Evolutionary conservation across 2,888 invertebrate genomes (phyloP), one percentile per base, ranked within the genome.

Genomic region (Drosophila bunnanda): DNA sequence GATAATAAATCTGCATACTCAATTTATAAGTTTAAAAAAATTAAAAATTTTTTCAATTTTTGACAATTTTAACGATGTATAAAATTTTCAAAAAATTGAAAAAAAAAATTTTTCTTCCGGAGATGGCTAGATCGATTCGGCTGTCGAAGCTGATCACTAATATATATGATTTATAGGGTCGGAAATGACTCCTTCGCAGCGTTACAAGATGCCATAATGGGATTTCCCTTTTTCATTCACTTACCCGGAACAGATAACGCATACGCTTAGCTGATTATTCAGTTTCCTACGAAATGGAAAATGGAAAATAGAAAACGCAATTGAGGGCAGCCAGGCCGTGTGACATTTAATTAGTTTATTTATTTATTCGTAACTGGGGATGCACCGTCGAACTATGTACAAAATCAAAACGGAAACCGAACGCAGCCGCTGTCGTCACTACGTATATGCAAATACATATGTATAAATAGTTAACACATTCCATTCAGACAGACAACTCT

Each of bases 401-500:
- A 66, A 53, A 65, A 65, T 46, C 38, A 55, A 28, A 62, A 32
- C 38, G 44, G 36, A 44, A 53, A 32, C 44, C 55, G 28, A 38
- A 17, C n/a, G 32, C 20, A 4, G 8, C 2, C 30, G 46, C 17
- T 22, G 22, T n/a, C 38, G 28, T 17, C 43, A 36, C 36, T 30
- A 44, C 36, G 15, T 34, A 12, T 13, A 39, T 28, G 9, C 9
- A 22, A 13, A 32, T 22, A 43, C 43, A 25, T 55, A 39, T 5
- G n/a, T 62, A 62, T 43, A 39, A 46, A 48, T 67, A 52, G 58
- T 59, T 70, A 68, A 68, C 48, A 56, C 60, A 41, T 70, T 65
- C 52, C 61, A 58, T 67, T 79, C 77, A 80, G 86, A 82, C 80
- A 85, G 67, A 77, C 77, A 52, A 75, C 34, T 32, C 41, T 57